Base-by-base conservation (phyloP, 1,140 invertebrate species). In the Lutraria rhynchaena region DNA sequence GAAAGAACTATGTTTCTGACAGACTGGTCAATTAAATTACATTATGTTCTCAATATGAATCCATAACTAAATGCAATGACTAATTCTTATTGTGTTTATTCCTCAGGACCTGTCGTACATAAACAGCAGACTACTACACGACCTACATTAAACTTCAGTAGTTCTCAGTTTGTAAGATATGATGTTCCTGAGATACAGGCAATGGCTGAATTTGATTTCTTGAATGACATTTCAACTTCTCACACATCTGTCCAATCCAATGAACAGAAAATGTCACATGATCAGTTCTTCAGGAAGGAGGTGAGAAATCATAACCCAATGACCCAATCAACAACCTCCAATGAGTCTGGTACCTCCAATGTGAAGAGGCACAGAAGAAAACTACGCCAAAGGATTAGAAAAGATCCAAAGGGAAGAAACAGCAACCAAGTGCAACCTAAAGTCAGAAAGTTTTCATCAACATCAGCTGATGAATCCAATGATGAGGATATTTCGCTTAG, bases 191-290 rank as follows among this genome's bases (percentile, higher is more conserved):
- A 90, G 60, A 69, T 87, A 57, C 85, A 89, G 22, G 89, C 89
- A 33, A 83, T 89, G 35, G 84, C 88, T 44, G 87, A 87, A 17
- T 90, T 89, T 77, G 87, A 89, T 58, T 90, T 89, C 58, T 82
- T 89, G 0, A 74, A 89, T 35, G 84, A 88, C 11, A 84, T 89
- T 80, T 65, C 84, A 29, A 82, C 75, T 0, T 60, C 63, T 7
- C 61, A 37, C 7, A 31, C 46, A 44, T 61, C 63, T 44, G 65
- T 49, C 77, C 80, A 85, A 82, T 82, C 80, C 78, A 60, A 61
- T 57, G 29, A 61, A 3, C 35, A 7, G 13, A 63, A 73, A 24
- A 29, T 17, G 1, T 63, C 55, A 60, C 77, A 81, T 49, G 77
- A 81, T 24, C 53, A 49, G 29, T 31, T 57, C 60, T 69, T 69